phyloP scores from a whole-genome alignment of 2,888 invertebrate genomes.

The Pollenia amentaria region DNA sequence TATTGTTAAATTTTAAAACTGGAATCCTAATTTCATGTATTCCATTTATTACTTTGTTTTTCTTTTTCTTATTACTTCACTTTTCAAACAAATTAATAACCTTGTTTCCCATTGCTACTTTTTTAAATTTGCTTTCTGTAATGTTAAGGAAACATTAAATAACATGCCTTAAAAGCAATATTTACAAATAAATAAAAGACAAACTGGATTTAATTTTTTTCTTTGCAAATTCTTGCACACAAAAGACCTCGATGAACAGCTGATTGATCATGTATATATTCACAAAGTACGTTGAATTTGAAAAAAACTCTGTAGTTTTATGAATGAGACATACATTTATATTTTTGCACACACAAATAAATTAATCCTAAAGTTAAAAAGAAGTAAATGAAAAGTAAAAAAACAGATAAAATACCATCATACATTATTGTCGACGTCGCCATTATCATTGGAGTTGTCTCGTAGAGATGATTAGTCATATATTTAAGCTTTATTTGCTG shows the following conservation, averaged over 20 bases:
- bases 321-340: slow-evolving; percentile 4
- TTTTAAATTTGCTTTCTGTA: background rate
- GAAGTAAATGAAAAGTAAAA: background rate
- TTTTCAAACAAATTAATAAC: background rate
- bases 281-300: slow-evolving; percentile 36
- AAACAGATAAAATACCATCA: slow-evolving; percentile 14
- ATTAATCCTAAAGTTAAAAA: background rate
- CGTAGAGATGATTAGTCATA: slow-evolving; percentile 66
- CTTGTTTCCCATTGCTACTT: background rate
- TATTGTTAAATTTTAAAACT: too few species aligned
- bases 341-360: background rate
- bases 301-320: background rate
- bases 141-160: background rate
- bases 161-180: slow-evolving; percentile 34
- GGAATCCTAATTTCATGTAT: too few species aligned
- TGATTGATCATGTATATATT: slow-evolving; percentile 43
- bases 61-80: background rate
- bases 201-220: too few species aligned
- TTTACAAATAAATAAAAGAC: slow-evolving; percentile 11
- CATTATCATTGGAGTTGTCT: slow-evolving; percentile 34
- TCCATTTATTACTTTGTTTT: background rate
- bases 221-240: slow-evolving; percentile 4
- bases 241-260: slow-evolving; percentile 28
- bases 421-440: slow-evolving; percentile 21
- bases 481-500: slow-evolving; percentile 42